Evolutionary conservation across 2,113 vertebrate genomes (phyloP).

Genomic region (Chascanopsetta lugubris): DNA sequence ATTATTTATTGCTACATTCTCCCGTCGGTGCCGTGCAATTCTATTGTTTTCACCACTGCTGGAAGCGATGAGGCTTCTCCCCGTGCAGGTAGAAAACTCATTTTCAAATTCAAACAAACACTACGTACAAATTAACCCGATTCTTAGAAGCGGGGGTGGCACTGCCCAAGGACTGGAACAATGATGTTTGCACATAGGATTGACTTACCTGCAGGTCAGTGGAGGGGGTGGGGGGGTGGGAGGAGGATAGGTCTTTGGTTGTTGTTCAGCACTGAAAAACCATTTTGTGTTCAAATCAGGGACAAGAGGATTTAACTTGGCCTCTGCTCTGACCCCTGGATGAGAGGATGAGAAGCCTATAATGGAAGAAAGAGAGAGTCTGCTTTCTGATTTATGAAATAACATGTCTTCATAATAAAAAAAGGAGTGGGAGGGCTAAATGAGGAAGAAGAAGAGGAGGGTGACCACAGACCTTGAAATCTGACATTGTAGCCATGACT

Average conservation of each 20-base stretch:
- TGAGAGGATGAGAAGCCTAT: conserved; percentile 33
- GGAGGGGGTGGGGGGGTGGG: too few relatives aligned
- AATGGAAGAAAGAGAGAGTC: conserved; percentile 23
- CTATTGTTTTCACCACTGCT: background rate
- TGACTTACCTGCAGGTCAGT: conserved; percentile 52
- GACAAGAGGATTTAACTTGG: conserved; percentile 49
- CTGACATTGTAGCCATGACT: conserved; percentile 8
- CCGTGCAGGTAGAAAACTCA: too few relatives aligned
- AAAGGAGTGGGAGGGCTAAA: background rate
- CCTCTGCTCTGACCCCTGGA: conserved; percentile 27
- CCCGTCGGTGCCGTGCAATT: background rate
- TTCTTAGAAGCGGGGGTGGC: conserved; percentile 58
- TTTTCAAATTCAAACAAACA: conserved; percentile 30
- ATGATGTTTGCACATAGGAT: conserved; percentile 59
- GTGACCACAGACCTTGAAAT: conserved; percentile 5
- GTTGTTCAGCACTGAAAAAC: conserved; percentile 21
- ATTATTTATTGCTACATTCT: conserved; percentile 10
- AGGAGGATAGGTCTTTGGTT: background rate
- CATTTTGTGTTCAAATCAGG: conserved; percentile 54
- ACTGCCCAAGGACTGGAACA: conserved; percentile 57
- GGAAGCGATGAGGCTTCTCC: too few relatives aligned
- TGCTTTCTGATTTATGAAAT: conserved; percentile 23
- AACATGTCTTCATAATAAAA: too few relatives aligned
- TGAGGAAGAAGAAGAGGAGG: background rate
- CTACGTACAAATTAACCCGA: conserved; percentile 33